phyloP scores from a whole-genome alignment of 1,140 invertebrate genomes.

The Heliconius melpomene region DNA sequence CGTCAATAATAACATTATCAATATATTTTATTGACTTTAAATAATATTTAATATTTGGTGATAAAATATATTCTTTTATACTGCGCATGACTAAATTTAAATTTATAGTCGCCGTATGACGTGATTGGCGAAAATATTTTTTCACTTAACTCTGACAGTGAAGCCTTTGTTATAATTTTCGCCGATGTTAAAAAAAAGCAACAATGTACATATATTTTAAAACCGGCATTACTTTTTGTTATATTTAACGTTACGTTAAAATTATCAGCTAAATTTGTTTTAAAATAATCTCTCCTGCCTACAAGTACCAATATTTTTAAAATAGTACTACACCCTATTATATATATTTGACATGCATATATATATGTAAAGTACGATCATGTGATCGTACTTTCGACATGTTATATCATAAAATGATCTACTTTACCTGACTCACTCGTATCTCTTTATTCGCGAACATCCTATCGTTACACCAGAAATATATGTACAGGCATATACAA shows the following conservation, averaged over 20 bases:
- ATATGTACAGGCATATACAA: neutral
- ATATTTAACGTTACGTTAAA: neutral
- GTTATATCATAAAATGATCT: conserved; percentile 7
- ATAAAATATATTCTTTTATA: conserved; percentile 44
- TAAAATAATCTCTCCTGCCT: neutral
- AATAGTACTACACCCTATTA: neutral
- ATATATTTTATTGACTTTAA: neutral
- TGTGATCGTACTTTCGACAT: neutral
- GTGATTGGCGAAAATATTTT: conserved; percentile 31
- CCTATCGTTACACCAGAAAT: neutral
- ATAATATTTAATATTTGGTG: conserved; percentile 6
- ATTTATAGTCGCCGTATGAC: conserved; percentile 36
- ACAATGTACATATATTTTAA: neutral
- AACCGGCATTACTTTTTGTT: neutral
- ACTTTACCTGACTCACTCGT: neutral
- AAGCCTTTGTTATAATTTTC: neutral
- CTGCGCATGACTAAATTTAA: conserved; percentile 68
- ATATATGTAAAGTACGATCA: no score
- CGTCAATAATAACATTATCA: neutral
- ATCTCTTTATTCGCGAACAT: neutral
- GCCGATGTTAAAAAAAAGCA: neutral
- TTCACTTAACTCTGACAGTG: neutral
- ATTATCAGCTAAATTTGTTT: no score
- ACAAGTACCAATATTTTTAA: neutral
- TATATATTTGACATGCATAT: neutral